phyloP scores from a whole-genome alignment of 2,888 invertebrate genomes.

The Aromia moschata region DNA sequence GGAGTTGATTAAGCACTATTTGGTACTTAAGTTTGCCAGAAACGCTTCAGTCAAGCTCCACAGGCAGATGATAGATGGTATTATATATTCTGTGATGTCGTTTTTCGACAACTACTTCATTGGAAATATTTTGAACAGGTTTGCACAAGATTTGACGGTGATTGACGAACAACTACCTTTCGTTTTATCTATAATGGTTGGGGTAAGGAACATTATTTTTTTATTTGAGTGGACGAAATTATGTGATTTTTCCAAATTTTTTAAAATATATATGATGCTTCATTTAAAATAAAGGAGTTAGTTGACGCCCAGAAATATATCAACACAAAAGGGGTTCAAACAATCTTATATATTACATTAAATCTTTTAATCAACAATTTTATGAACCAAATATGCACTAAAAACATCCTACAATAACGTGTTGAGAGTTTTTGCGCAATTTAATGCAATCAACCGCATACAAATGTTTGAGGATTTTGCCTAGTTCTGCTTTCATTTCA shows the following conservation, averaged over 20 bases:
- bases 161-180: slow-evolving; percentile 50
- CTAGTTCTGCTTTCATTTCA: too few relatives aligned
- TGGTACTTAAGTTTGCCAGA: slow-evolving; percentile 43
- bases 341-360: not conserved
- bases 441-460: too few relatives aligned
- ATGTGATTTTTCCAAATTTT: too few relatives aligned
- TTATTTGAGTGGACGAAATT: too few relatives aligned
- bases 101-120: slow-evolving; percentile 54
- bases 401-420: too few relatives aligned
- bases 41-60: slow-evolving; percentile 50
- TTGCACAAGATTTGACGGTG: slow-evolving; percentile 51
- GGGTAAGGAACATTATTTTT: slow-evolving; percentile 39
- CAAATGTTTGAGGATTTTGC: too few relatives aligned
- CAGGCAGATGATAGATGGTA: slow-evolving; percentile 46
- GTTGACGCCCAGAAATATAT: not conserved
- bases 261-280: not conserved
- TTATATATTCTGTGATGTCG: slow-evolving; percentile 49
- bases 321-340: not conserved
- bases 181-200: slow-evolving; percentile 35
- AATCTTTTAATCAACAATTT: not conserved
- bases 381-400: not conserved
- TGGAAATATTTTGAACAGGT: slow-evolving; percentile 55
- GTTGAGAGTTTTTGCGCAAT: too few relatives aligned
- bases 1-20: slow-evolving; percentile 46
- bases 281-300: not conserved